Conservation (phyloP, 2,888 invertebrate genomes). For the Drosophila prostipennis region DNA sequence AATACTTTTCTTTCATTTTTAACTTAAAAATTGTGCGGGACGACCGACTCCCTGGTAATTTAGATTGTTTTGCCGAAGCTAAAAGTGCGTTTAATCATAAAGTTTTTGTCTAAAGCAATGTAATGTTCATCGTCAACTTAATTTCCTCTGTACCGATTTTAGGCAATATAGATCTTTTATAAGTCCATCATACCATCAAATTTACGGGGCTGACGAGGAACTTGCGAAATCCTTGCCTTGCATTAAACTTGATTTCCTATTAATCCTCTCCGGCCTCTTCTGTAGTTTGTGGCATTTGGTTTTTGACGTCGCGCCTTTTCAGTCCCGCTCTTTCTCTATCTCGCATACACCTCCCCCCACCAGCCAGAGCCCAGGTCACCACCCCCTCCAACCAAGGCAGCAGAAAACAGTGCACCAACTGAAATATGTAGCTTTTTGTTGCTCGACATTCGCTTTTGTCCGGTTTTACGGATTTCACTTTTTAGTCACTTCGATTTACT, state of each 20-base stretch:
- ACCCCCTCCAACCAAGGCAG: background rate
- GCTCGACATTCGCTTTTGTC: background rate
- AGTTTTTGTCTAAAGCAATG: too few relatives aligned
- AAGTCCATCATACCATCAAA: too few relatives aligned
- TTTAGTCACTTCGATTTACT: constrained; percentile 31
- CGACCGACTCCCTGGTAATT: too few relatives aligned
- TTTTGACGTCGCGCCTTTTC: background rate
- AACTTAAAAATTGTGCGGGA: too few relatives aligned
- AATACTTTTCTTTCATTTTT: too few relatives aligned
- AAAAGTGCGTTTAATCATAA: too few relatives aligned
- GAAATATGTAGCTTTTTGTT: background rate
- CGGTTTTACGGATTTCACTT: constrained; percentile 30
- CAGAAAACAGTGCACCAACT: too few relatives aligned
- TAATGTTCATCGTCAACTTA: too few relatives aligned
- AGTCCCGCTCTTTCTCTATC: background rate
- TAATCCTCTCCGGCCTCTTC: background rate
- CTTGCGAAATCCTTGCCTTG: constrained; percentile 72
- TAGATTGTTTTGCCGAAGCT: too few relatives aligned
- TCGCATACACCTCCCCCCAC: background rate
- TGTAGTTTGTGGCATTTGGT: background rate
- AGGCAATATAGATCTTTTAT: too few relatives aligned
- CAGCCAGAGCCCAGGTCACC: background rate
- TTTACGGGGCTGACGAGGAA: background rate
- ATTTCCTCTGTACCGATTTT: too few relatives aligned
- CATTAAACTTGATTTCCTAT: constrained; percentile 56